Evolutionary conservation across 1,140 invertebrate genomes (phyloP).

Genomic region (Drosophila prosaltans): DNA sequence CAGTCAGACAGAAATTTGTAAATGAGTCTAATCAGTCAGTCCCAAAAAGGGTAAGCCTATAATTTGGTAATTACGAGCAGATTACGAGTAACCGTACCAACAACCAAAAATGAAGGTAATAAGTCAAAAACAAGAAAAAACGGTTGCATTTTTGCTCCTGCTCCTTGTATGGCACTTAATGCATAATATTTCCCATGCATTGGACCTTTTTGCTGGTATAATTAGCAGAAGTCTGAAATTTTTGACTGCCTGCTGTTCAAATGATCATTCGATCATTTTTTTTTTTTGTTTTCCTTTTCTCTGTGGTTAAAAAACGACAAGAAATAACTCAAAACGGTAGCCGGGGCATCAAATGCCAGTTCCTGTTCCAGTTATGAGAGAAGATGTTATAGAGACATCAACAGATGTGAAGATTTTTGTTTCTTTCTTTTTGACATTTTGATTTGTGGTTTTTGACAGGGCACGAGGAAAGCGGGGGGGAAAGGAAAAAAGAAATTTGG

Average conservation of each 20-base stretch:
- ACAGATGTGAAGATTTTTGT: slow-evolving; percentile 59
- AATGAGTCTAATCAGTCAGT: slow-evolving; percentile 79
- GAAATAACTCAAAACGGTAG: slow-evolving; percentile 39
- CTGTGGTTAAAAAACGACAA: slow-evolving; percentile 29
- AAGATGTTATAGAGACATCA: slow-evolving; percentile 65
- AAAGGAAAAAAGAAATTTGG: neutral
- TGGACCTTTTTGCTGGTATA: slow-evolving; percentile 57
- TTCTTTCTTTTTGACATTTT: slow-evolving; percentile 49
- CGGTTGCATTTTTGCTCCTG: slow-evolving; percentile 53
- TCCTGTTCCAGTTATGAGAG: slow-evolving; percentile 54
- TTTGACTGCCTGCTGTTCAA: slow-evolving; percentile 47
- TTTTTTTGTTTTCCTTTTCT: neutral
- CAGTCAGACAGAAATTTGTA: slow-evolving; percentile 53
- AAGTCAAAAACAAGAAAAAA: slow-evolving; percentile 61
- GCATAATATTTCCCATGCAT: slow-evolving; percentile 29
- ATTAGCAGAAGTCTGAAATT: slow-evolving; percentile 62
- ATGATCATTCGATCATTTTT: slow-evolving; percentile 34
- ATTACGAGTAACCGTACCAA: slow-evolving; percentile 24
- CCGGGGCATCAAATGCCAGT: slow-evolving; percentile 34
- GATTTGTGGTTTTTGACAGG: slow-evolving; percentile 62
- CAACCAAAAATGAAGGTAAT: slow-evolving; percentile 66
- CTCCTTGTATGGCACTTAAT: neutral
- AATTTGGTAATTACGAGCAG: slow-evolving; percentile 70
- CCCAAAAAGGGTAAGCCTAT: slow-evolving; percentile 75
- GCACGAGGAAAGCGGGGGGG: slow-evolving; percentile 36